Conservation (phyloP, 2,113 vertebrate species). For the Tragulus kanchil region DNA sequence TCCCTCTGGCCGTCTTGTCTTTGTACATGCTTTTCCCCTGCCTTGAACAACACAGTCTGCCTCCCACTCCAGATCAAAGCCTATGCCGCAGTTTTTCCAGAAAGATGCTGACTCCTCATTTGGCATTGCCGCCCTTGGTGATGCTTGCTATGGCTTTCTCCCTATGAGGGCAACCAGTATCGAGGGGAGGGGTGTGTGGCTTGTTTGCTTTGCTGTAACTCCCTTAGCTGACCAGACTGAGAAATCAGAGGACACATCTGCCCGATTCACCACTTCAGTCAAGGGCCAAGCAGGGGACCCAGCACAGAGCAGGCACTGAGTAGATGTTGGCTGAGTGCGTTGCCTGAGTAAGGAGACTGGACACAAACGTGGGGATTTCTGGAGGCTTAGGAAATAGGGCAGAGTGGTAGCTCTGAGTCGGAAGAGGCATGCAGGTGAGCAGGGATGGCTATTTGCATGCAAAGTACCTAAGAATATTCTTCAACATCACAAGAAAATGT, state of each 20-base stretch:
- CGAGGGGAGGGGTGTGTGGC: rapidly evolving
- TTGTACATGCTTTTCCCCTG: background rate
- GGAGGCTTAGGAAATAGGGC: background rate
- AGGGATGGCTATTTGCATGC: conserved; percentile 4
- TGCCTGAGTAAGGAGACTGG: background rate
- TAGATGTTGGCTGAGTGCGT: background rate
- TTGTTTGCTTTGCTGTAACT: background rate
- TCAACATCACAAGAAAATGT: conserved; percentile 43
- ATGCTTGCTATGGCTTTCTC: background rate
- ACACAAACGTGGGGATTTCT: background rate
- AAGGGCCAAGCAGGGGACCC: background rate
- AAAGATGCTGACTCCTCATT: background rate
- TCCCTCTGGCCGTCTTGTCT: background rate
- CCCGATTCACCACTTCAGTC: background rate
- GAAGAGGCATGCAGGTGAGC: background rate
- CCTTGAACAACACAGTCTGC: background rate
- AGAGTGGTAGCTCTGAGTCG: background rate
- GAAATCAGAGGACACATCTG: background rate
- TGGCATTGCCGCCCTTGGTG: background rate
- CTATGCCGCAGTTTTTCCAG: background rate
- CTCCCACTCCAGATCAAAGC: background rate
- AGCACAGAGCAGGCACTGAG: background rate
- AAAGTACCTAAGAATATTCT: conserved; percentile 27
- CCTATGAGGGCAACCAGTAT: background rate
- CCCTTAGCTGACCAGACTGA: background rate